Base-by-base conservation (phyloP, 2,113 vertebrate genomes). In the Mesitornis unicolor region DNA sequence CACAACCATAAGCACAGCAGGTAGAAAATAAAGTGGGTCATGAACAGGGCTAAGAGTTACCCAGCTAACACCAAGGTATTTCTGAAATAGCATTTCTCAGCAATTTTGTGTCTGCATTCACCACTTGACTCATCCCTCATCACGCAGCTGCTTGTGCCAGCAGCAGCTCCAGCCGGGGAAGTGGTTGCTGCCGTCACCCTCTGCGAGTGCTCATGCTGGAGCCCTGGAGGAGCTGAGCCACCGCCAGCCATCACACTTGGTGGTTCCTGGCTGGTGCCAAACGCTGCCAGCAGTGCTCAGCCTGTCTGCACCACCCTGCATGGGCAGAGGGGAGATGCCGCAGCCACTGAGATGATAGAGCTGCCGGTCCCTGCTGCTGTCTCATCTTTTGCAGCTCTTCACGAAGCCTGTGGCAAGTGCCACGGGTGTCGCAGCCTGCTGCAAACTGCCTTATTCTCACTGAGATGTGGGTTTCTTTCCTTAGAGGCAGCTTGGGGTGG, bases 111-210 rank as follows among this genome's bases (percentile, higher is more conserved):
- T n/a, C 59, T 59, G 10, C 2, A 1, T 42, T 59, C 28, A 17
- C 26, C 19, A 7, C 26, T n/a, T 47, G 59, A 51, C 48, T 92
- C 70, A 22, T 36, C 60, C 56, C 31, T 89, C 48, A 47, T 11
- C n/a, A 9, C 0, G 0, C 7, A n/a, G 67, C 63, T 0, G 1
- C n/a, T 31, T 6, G 16, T n/a, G 51, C 42, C 51, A 56, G 38
- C 35, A 43, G 65, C 50, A 48, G 50, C 90, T 75, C 61, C 16
- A 9, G 71, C 42, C 3, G 1, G 67, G 33, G 18, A 71, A 78
- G 65, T 0, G 2, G 29, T 64, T 0, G 2, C 29, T 51, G 63
- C 51, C 6, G 2, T 59, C 43, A 19, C 53, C 54, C 56, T 75
- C 64, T 28, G 22, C 11, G 10, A 25, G 53, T 10, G 56, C 47